Evolutionary conservation across 2,888 invertebrate genomes (phyloP).

Genomic region (Euzetes globulus): DNA sequence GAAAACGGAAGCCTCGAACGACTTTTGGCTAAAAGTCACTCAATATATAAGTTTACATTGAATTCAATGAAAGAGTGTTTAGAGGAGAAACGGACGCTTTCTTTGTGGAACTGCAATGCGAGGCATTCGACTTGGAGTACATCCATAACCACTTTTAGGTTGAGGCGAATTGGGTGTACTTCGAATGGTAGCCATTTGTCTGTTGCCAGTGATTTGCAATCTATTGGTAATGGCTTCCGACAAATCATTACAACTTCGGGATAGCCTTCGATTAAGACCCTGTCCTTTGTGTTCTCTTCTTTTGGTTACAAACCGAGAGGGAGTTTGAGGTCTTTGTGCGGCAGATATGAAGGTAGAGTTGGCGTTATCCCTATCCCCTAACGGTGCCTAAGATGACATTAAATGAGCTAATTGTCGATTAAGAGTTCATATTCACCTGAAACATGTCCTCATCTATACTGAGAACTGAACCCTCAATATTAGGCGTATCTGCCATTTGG

Average conservation of each 20-base stretch:
- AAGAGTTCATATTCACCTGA: background rate
- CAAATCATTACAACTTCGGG: constrained; percentile 20
- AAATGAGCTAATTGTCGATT: background rate
- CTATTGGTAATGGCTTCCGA: background rate
- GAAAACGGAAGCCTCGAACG: no score
- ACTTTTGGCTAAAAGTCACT: no score
- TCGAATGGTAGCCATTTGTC: background rate
- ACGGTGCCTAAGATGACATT: background rate
- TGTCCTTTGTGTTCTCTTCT: background rate
- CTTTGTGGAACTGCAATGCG: background rate
- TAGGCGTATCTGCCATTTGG: constrained; percentile 6
- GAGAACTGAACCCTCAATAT: constrained; percentile 11
- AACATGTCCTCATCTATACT: constrained; percentile 22
- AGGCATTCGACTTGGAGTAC: constrained; percentile 2
- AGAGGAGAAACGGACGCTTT: constrained; percentile 4
- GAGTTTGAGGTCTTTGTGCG: background rate
- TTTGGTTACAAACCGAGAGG: background rate
- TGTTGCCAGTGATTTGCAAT: background rate
- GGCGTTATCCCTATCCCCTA: constrained; percentile 7
- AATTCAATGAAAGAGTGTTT: background rate
- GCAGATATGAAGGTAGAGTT: constrained; percentile 11
- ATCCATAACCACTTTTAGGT: background rate
- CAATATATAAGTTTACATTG: no score
- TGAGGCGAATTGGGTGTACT: constrained; percentile 17
- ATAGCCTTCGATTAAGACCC: background rate